These are phyloP conservation scores for Drosophila subpulchrella DNA, from an alignment of 1,140 invertebrate genomes.

Conservation along the genomic window DNA sequence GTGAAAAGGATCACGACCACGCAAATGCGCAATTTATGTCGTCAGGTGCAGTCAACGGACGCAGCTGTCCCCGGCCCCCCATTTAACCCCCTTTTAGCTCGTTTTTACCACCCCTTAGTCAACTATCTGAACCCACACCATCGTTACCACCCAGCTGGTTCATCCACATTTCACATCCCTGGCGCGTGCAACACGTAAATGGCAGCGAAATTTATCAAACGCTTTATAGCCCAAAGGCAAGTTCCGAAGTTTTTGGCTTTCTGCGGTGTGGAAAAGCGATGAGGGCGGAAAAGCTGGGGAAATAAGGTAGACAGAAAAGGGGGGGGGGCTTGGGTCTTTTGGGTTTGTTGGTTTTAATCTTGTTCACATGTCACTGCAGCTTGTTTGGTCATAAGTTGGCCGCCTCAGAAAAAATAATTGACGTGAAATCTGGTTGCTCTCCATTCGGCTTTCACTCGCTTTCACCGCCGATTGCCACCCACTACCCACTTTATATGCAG, in stretches of 20 bases:
- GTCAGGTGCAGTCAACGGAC: constrained; percentile 48
- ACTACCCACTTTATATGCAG: constrained; percentile 57
- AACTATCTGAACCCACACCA: constrained; percentile 33
- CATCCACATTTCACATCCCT: constrained; percentile 49
- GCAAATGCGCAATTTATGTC: constrained; percentile 72
- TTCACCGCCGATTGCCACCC: constrained; percentile 17
- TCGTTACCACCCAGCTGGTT: constrained; percentile 11
- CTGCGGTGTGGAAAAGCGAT: constrained; percentile 14
- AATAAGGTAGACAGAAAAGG: constrained; percentile 1
- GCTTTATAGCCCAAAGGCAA: constrained; percentile 49
- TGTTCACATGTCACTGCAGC: constrained; percentile 65
- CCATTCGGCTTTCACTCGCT: not conserved
- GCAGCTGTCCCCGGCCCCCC: constrained; percentile 29
- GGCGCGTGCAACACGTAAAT: constrained; percentile 71
- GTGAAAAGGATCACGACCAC: constrained; percentile 62
- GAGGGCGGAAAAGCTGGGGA: constrained; percentile 9
- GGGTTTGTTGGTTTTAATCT: constrained; percentile 35
- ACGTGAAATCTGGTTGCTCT: constrained; percentile 60
- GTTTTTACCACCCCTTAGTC: constrained; percentile 3
- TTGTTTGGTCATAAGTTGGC: constrained; percentile 62
- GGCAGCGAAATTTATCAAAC: constrained; percentile 67
- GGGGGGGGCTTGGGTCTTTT: not conserved
- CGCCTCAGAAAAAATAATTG: constrained; percentile 58
- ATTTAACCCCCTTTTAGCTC: not conserved
- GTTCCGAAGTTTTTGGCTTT: constrained; percentile 40